Evolutionary conservation across 2,113 vertebrate genomes (phyloP).

Genomic region (Cryptotis parvus): DNA sequence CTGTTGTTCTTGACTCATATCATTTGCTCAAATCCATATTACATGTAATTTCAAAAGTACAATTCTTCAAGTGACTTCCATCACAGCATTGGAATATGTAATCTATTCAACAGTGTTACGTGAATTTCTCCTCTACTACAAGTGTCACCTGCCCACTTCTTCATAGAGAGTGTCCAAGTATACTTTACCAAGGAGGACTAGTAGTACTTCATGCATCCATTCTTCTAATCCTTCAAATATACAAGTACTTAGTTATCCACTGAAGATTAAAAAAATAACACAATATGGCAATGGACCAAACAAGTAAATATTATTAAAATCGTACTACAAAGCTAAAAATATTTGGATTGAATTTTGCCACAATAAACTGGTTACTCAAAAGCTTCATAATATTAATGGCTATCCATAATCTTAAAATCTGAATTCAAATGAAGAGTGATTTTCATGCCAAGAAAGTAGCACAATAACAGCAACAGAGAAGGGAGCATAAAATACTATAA

Average conservation of each 20-base stretch:
- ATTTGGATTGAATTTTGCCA: not conserved
- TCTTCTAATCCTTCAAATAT: not conserved
- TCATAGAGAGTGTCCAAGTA: not conserved
- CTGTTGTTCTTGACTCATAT: not conserved
- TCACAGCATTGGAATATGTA: not conserved
- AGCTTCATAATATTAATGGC: not conserved
- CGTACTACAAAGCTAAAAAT: constrained; percentile 11
- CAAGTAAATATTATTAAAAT: not conserved
- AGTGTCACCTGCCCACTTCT: not conserved
- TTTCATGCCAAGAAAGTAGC: not conserved
- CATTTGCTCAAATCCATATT: not conserved
- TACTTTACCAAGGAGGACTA: not conserved
- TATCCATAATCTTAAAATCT: not conserved
- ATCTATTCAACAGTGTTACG: not conserved
- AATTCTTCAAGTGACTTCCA: constrained; percentile 48
- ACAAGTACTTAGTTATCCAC: not conserved
- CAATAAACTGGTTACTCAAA: not conserved
- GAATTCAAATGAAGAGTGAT: not conserved
- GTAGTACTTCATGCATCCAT: not conserved
- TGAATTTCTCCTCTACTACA: not conserved
- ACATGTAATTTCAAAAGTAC: constrained; percentile 40
- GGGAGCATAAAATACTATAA: not conserved
- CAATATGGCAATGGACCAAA: not conserved
- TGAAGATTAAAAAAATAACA: constrained; percentile 13
- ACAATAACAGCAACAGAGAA: not conserved